Percentiles rank a stretch among this genome's conserved stretches.
Conservation (phyloP, 2,797 vertebrate species). For the Glossophaga mutica region DNA sequence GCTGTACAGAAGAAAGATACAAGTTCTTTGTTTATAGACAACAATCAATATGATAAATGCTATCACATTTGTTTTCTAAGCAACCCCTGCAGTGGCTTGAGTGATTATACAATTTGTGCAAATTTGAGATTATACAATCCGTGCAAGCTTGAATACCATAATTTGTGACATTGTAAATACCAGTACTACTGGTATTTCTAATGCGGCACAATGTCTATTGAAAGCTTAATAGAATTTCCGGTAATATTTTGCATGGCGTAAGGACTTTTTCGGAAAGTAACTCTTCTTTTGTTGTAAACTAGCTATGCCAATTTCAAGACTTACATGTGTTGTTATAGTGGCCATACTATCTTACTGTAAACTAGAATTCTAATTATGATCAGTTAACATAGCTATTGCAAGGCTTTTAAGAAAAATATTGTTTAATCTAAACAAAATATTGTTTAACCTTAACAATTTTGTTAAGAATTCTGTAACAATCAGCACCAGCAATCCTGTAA, state of each 20-base stretch:
- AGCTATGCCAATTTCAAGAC: slow-evolving; percentile 44
- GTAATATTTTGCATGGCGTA: neutral
- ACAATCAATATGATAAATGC: slow-evolving; percentile 33
- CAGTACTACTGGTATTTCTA: slow-evolving; percentile 11
- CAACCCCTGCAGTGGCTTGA: neutral
- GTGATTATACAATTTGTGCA: slow-evolving; percentile 28
- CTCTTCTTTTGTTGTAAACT: slow-evolving; percentile 37
- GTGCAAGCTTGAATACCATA: neutral
- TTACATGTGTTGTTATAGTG: neutral
- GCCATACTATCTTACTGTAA: slow-evolving; percentile 50
- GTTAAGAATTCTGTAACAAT: slow-evolving; percentile 63
- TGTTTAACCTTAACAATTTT: slow-evolving; percentile 69
- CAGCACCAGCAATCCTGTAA: slow-evolving; percentile 53
- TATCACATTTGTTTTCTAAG: slow-evolving; percentile 15
- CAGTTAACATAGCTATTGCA: slow-evolving; percentile 54
- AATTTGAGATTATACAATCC: slow-evolving; percentile 43
- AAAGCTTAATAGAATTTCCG: slow-evolving; percentile 8
- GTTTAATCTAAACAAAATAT: slow-evolving; percentile 56
- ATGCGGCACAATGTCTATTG: neutral
- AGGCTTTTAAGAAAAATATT: slow-evolving; percentile 57
- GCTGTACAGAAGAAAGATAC: neutral
- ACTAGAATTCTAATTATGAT: slow-evolving; percentile 62
- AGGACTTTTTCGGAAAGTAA: slow-evolving; percentile 5
- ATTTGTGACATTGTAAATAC: neutral
- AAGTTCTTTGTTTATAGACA: slow-evolving; percentile 35